Evolutionary conservation across 2,797 vertebrate species (phyloP).

Genomic region (Cephalopachus bancanus): DNA sequence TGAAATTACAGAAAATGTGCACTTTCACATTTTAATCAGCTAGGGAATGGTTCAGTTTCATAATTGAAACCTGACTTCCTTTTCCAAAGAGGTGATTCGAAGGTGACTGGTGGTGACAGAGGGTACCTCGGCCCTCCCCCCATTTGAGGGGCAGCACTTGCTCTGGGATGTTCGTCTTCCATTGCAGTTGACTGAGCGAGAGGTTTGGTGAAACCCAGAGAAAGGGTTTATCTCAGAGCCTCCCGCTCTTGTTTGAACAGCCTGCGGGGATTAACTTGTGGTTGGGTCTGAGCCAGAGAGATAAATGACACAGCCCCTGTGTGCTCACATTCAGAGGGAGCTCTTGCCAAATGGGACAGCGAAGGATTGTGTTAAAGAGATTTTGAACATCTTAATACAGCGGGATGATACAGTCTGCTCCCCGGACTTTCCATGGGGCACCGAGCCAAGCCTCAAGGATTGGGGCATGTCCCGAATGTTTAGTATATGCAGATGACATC

Average conservation of each 20-base stretch:
- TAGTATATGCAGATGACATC: not conserved
- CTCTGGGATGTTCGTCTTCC: not conserved
- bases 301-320: slow-evolving; percentile 7
- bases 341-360: not conserved
- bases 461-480: not conserved
- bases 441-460: not conserved
- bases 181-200: not conserved
- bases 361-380: slow-evolving; percentile 15
- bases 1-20: not conserved
- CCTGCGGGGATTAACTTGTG: not conserved
- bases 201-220: not conserved
- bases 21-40: not conserved
- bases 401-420: not conserved
- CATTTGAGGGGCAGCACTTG: not conserved
- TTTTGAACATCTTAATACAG: slow-evolving; percentile 14
- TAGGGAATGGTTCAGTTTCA: not conserved
- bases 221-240: not conserved
- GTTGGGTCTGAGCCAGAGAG: slow-evolving; percentile 48
- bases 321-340: not conserved
- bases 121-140: too few species aligned
- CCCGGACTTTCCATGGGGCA: not conserved
- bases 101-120: not conserved
- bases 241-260: slow-evolving; percentile 13
- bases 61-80: not conserved
- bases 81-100: not conserved